Conservation (phyloP, 2,888 invertebrate genomes). For the Ochropacha duplaris region DNA sequence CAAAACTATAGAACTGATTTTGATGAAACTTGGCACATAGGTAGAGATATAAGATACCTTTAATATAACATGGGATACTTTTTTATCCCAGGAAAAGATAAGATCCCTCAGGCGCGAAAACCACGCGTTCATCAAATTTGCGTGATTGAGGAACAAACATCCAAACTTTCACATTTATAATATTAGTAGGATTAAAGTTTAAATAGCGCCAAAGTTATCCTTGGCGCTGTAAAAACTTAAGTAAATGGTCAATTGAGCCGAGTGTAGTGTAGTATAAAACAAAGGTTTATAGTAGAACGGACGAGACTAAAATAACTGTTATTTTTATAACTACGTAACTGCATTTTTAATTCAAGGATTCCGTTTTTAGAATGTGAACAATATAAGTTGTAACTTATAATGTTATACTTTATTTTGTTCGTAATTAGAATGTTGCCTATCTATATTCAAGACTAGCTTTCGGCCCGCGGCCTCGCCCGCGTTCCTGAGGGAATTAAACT, state of each 20-base stretch:
- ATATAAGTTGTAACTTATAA: background rate
- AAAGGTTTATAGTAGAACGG: slow-evolving; percentile 4
- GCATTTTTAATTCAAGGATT: background rate
- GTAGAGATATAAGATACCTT: too few relatives aligned
- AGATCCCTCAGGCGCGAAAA: too few relatives aligned
- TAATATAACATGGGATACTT: too few relatives aligned
- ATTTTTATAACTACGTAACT: slow-evolving; percentile 16
- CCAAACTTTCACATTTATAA: too few relatives aligned
- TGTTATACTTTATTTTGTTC: background rate
- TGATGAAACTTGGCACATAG: too few relatives aligned
- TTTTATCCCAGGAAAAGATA: too few relatives aligned
- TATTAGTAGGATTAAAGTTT: background rate
- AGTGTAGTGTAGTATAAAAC: background rate
- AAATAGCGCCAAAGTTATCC: background rate
- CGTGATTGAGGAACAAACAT: too few relatives aligned
- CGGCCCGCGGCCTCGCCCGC: too few relatives aligned
- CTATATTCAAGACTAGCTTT: too few relatives aligned
- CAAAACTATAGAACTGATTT: too few relatives aligned
- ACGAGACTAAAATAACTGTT: slow-evolving; percentile 6
- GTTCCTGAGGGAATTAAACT: too few relatives aligned
- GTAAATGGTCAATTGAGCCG: background rate
- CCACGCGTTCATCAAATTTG: too few relatives aligned
- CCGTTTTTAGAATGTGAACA: background rate
- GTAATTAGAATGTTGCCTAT: background rate
- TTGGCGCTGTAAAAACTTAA: background rate